Base-by-base conservation (phyloP, 1,140 invertebrate genomes). In the Leptinotarsa undecemlineata region DNA sequence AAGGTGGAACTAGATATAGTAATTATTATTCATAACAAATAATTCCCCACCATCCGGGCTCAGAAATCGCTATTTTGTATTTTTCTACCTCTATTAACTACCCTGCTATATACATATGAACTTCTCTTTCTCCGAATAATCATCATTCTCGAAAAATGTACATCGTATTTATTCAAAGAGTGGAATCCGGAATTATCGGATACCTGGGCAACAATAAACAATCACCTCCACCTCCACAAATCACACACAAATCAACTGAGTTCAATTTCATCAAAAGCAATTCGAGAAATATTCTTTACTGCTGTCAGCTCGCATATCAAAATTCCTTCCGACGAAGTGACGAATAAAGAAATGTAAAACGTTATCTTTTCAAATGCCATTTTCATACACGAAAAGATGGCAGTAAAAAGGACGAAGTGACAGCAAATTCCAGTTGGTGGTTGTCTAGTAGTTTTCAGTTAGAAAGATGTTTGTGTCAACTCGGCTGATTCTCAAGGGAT, bases 381-480 rank as follows among this genome's bases (percentile, higher is more conserved):
- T 80, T 78, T 63, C 33, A 76, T 71, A 77, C 69, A 60, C 61
- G 68, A 76, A 72, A 78, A 81, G 75, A 64, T 70, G 69, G 74
- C 61, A 74, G 73, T 77, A 77, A 79, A 79, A 72, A 74, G 79
- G 74, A 74, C 80, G 80, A 81, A 76, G 76, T 80, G 80, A 81
- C 79, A 80, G 67, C 75, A 75, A 80, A 76, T 74, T 80, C 61
- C 75, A 75, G 78, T 81, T 81, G 76, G 75, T 79, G 77, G 76
- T 77, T 81, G 74, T 77, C 75, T 78, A 33, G 71, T 78, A 78
- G 79, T 73, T 72, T 72, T 71, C 66, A 62, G 72, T 76, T 74
- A 74, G 75, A 77, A 76, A 80, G 77, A 78, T 81, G 80, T 81
- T 80, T 76, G 67, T 80, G 80, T 80, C 80, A 81, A 77, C 74